phyloP scores from a whole-genome alignment of 2,888 invertebrate genomes.

The Drosophila neoperkinsi region DNA sequence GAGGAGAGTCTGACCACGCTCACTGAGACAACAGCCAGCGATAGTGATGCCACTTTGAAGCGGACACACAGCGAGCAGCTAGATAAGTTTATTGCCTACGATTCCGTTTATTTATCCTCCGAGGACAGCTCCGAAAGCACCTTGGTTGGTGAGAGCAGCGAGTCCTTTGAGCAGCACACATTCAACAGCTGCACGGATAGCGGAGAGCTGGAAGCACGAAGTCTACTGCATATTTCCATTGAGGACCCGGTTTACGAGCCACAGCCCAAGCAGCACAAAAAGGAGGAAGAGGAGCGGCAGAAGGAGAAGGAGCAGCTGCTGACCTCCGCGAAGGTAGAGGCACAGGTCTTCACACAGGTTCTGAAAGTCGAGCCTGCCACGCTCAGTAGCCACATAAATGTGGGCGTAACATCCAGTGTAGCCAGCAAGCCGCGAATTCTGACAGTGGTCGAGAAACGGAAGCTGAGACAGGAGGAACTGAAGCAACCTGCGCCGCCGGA shows the following conservation, averaged over 20 bases:
- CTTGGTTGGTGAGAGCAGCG: constrained; percentile 75
- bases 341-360: constrained; percentile 76
- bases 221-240: constrained; percentile 83
- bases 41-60: constrained; percentile 67
- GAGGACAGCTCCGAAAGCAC: constrained; percentile 84
- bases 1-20: constrained; percentile 27
- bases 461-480: constrained; percentile 71
- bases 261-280: constrained; percentile 63
- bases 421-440: constrained; percentile 87
- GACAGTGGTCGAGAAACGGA: constrained; percentile 85
- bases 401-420: constrained; percentile 70
- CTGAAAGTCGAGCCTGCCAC: constrained; percentile 75
- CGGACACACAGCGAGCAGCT: constrained; percentile 64
- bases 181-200: constrained; percentile 55
- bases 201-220: constrained; percentile 64
- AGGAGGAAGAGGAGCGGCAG: constrained; percentile 27
- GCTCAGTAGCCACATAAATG: constrained; percentile 11
- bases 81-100: constrained; percentile 84
- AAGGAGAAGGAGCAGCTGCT: constrained; percentile 8
- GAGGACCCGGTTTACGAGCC: constrained; percentile 83
- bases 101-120: constrained; percentile 85
- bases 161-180: constrained; percentile 64
- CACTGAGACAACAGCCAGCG: constrained; percentile 46
- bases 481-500: constrained; percentile 49
- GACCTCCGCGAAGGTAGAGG: constrained; percentile 47